These are phyloP conservation scores for Melanargia galathea DNA, from an alignment of 2,888 invertebrate species.

Conservation along the genomic window DNA sequence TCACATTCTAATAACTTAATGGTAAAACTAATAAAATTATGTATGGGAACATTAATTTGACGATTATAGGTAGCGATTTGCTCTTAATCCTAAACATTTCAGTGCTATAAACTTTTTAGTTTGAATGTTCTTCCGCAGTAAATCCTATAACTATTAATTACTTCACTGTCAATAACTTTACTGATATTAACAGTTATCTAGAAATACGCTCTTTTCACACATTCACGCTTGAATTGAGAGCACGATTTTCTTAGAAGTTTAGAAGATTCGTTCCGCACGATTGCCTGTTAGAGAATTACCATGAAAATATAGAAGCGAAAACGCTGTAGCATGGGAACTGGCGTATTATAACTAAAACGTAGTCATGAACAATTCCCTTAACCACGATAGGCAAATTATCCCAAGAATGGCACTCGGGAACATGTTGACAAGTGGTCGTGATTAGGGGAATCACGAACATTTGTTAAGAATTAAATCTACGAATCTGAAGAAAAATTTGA, in stretches of 20 bases:
- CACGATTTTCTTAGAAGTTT: conserved; percentile 48
- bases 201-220: conserved; percentile 35
- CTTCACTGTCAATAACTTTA: neutral
- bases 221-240: conserved; percentile 49
- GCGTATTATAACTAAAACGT: neutral
- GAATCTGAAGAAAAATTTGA: no score
- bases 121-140: neutral
- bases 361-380: neutral
- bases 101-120: no score
- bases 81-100: no score
- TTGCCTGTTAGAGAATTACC: conserved; percentile 24
- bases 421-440: no score
- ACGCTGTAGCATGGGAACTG: conserved; percentile 2
- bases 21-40: no score
- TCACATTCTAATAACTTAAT: no score
- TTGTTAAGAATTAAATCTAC: no score
- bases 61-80: no score
- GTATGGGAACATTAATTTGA: no score
- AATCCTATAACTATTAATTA: neutral
- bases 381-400: neutral
- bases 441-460: no score
- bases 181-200: conserved; percentile 34
- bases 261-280: conserved; percentile 61
- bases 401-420: no score
- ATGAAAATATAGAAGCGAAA: conserved; percentile 23